Evolutionary conservation across 2,888 invertebrate species (phyloP), one percentile per base, ranked within the genome.

Genomic region (Zhuqinia jingwanae): DNA sequence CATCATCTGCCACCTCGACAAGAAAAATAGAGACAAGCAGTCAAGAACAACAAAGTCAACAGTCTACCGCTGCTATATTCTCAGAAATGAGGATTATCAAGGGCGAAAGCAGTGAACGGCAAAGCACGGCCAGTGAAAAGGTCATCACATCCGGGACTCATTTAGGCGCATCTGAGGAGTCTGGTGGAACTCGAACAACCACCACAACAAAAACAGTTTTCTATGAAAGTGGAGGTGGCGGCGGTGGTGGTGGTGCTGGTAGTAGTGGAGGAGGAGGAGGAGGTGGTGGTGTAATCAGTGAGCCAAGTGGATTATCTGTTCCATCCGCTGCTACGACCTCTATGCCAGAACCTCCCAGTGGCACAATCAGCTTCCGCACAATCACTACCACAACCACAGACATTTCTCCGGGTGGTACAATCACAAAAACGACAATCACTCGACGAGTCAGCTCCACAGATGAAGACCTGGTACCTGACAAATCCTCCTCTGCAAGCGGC

Each of bases 331-430:
- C 70, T 5, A 15, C 56, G 13, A 22, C 15, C 11, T 36, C 73
- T n/a, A 73, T 42, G 25, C 30, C 68, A 20, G 78, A 79, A 36
- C 87, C 56, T 60, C 89, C 45, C 11, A 75, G 53, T 50, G 78
- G 77, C 10, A 70, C 58, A 27, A 70, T 70, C 42, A 82, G 73
- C 17, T 78, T 87, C 63, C 68, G 75, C 47, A 79, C 80, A 45
- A 73, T 76, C 11, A 86, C 88, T 17, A 88, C 89, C n/a, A 86
- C 87, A n/a, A 87, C 88, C n/a, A 87, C 87, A 10, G 76, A 83
- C 20, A 83, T 86, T 36, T 88, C 88, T n/a, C 89, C 89, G 10
- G 88, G 89, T 65, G 86, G 89, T 5, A 88, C 87, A 1, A 88
- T 85, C 58, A 88, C 87, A 2, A 87, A 81, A 77, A 86, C 89